Evolutionary conservation across 1,140 invertebrate genomes (phyloP), one percentile per base, ranked within the genome.

Genomic region (Sarcophaga peregrina): DNA sequence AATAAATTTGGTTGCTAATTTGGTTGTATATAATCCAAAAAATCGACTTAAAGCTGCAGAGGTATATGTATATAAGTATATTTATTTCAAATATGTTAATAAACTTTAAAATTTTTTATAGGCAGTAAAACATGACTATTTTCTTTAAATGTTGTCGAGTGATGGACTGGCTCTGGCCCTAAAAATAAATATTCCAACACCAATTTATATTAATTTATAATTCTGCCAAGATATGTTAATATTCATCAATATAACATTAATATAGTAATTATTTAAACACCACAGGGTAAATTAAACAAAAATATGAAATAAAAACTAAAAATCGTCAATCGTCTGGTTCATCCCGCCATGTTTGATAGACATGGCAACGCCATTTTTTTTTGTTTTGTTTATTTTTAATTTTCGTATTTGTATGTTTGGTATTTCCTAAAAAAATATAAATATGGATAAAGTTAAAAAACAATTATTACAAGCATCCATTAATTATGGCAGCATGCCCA

Each of bases 1-100:
- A 72, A 87, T 96, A 0, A 93, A 96, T 90, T 92, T 98, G 3
- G 92, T 97, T 10, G 94, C 94, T 85, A 93, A 93, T 83, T 95
- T 98, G 86, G 91, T 98, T 15, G 90, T 96, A 3, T 98, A 98
- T 86, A 94, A 97, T 90, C 94, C 96, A 10, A 93, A 93, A 45
- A 94, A 95, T 87, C 93, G 98, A 84, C 92, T 97, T 8, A 93
- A 93, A 45, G 96, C 97, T n/a, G 93, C 93, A 86, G 92, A 97
- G 91, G 97, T 98, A 91, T 87, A 85, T 73, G 81, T 2, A 7
- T 25, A 8, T 25, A 37, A 73, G 48, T 20, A n/a, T n/a, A 75
- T 62, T 54, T 20, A 25, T 78, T 78, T 52, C 62, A 45, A 78
- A 75, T 76, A 45, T 58, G 17, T 13, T 5, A 72, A 15, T 47